These are phyloP conservation scores for Stigmatopora nigra DNA, from an alignment of 2,113 vertebrate genomes.

Conservation along the genomic window DNA sequence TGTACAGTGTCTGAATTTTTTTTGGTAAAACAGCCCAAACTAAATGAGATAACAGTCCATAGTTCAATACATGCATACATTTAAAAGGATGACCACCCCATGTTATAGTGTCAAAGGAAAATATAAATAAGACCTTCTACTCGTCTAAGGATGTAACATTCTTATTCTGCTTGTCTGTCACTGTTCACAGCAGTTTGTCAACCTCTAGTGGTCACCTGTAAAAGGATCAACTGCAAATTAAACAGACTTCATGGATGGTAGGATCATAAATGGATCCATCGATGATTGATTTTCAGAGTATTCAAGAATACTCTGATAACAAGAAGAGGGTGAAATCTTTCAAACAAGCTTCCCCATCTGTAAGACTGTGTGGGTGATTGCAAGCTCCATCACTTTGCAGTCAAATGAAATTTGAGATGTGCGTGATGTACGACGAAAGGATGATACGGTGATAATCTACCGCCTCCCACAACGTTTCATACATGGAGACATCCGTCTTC, in stretches of 20 bases:
- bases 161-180: not conserved
- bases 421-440: slow-evolving; percentile 17
- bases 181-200: slow-evolving; percentile 57
- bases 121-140: not conserved
- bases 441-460: slow-evolving; percentile 27
- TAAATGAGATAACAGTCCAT: not conserved
- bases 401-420: slow-evolving; percentile 17
- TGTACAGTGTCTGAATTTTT: not conserved
- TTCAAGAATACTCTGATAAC: not conserved
- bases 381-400: not conserved
- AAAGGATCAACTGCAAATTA: not conserved
- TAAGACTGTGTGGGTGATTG: slow-evolving; percentile 33
- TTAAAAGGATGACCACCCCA: not conserved
- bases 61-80: not conserved
- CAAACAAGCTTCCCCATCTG: not conserved
- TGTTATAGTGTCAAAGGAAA: not conserved
- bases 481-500: slow-evolving; percentile 51
- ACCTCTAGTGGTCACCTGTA: slow-evolving; percentile 64
- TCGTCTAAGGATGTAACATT: not conserved
- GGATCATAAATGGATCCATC: not conserved
- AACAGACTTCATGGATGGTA: no score
- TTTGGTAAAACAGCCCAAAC: not conserved
- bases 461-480: slow-evolving; percentile 34
- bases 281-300: not conserved
- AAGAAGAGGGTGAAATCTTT: not conserved